Evolutionary conservation across 2,888 invertebrate species (phyloP).

Genomic region (Ornithoptera priamus): DNA sequence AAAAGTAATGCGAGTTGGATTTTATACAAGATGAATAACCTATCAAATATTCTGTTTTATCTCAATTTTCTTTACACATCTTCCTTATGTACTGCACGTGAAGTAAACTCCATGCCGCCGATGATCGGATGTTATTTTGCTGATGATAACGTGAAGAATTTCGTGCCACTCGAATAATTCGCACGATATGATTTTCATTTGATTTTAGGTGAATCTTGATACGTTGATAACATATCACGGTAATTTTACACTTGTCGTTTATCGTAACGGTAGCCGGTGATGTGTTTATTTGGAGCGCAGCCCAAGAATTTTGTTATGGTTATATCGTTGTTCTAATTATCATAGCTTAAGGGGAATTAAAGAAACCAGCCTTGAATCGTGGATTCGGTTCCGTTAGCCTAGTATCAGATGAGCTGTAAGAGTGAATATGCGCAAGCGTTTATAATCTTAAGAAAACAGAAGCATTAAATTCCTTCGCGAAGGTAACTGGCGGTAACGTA

Average conservation of each 20-base stretch:
- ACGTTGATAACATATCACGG: slow-evolving; percentile 20
- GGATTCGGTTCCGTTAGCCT: too few relatives aligned
- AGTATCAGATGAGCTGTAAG: too few relatives aligned
- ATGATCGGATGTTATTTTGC: slow-evolving; percentile 11
- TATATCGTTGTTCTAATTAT: background rate
- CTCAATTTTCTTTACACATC: background rate
- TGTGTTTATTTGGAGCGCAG: slow-evolving; percentile 17
- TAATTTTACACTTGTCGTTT: slow-evolving; percentile 10
- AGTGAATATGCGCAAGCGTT: too few relatives aligned
- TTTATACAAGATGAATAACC: background rate
- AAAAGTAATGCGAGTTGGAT: background rate
- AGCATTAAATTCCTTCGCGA: too few relatives aligned
- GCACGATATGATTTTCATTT: slow-evolving; percentile 17
- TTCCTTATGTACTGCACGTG: background rate
- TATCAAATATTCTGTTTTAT: background rate
- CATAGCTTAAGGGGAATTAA: too few relatives aligned
- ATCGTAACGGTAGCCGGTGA: slow-evolving; percentile 23
- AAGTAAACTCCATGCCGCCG: slow-evolving; percentile 2
- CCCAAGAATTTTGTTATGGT: background rate
- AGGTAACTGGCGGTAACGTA: too few relatives aligned
- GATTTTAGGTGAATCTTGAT: slow-evolving; percentile 26
- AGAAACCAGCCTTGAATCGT: too few relatives aligned
- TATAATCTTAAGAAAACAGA: too few relatives aligned
- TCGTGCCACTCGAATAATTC: slow-evolving; percentile 17
- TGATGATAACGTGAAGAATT: slow-evolving; percentile 16